Conservation (phyloP, 2,113 vertebrate species). For the Orientallactaga bullata region DNA sequence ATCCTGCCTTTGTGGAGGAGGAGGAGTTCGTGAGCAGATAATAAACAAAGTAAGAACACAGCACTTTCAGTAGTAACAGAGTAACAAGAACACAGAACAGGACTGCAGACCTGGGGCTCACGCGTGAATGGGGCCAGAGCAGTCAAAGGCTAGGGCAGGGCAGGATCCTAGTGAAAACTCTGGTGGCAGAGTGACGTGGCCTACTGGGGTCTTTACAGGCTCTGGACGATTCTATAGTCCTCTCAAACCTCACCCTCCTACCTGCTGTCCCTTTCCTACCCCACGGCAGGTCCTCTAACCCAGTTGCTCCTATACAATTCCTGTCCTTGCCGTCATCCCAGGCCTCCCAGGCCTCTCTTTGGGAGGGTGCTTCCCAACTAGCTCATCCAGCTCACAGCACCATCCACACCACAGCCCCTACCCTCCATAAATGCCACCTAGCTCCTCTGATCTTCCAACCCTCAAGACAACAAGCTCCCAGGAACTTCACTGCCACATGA, state of each 20-base stretch:
- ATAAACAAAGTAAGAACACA: neutral
- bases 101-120: neutral
- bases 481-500: fast-evolving
- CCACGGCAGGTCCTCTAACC: neutral
- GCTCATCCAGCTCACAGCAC: neutral
- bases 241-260: fast-evolving
- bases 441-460: neutral
- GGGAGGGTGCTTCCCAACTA: neutral
- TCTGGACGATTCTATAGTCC: too few species aligned
- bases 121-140: fast-evolving
- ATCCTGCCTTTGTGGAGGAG: neutral
- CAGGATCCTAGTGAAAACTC: neutral
- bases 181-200: neutral
- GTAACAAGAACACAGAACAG: neutral
- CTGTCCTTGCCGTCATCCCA: neutral
- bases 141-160: neutral
- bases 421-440: neutral
- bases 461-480: neutral
- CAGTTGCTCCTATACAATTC: neutral
- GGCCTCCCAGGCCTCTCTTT: neutral
- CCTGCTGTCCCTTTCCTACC: neutral
- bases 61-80: too few species aligned
- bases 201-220: too few species aligned
- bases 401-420: too few species aligned
- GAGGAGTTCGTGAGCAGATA: neutral